Evolutionary conservation across 2,797 vertebrate genomes (phyloP).

Genomic region (Calcarius lapponicus): DNA sequence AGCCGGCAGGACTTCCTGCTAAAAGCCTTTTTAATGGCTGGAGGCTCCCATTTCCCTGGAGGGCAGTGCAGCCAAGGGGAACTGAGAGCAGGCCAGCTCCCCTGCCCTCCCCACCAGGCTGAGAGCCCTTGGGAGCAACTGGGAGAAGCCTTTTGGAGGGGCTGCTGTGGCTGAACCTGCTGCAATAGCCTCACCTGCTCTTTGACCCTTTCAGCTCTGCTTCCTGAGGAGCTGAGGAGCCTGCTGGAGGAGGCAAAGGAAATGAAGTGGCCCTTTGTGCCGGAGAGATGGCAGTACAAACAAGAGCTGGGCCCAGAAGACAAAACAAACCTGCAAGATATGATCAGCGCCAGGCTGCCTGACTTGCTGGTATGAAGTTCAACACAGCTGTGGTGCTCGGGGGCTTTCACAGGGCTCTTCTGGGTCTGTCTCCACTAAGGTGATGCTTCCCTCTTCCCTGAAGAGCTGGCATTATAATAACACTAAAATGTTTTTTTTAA

Average conservation of each 20-base stretch:
- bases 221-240: conserved; percentile 84
- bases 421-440: background rate
- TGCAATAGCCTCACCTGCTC: conserved; percentile 73
- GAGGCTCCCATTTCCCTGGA: conserved; percentile 71
- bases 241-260: conserved; percentile 90
- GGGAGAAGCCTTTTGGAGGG: background rate
- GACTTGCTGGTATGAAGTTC: conserved; percentile 85
- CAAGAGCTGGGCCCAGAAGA: conserved; percentile 81
- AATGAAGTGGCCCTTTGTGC: conserved; percentile 97
- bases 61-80: conserved; percentile 69
- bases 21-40: conserved; percentile 74
- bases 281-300: conserved; percentile 97
- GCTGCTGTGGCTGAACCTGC: background rate
- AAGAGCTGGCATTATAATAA: background rate
- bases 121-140: background rate
- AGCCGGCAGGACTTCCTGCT: conserved; percentile 63
- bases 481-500: background rate
- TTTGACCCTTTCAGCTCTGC: conserved; percentile 83
- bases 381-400: conserved; percentile 1
- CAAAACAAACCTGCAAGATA: conserved; percentile 91
- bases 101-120: background rate
- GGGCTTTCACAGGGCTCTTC: background rate
- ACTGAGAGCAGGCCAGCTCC: conserved; percentile 44
- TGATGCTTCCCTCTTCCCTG: background rate
- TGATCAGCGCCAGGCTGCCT: conserved; percentile 79